Percentiles rank a stretch among this genome's conserved stretches.
These are phyloP conservation scores for Busseola fusca DNA, from an alignment of 2,888 invertebrate species.

Conservation along the genomic window DNA sequence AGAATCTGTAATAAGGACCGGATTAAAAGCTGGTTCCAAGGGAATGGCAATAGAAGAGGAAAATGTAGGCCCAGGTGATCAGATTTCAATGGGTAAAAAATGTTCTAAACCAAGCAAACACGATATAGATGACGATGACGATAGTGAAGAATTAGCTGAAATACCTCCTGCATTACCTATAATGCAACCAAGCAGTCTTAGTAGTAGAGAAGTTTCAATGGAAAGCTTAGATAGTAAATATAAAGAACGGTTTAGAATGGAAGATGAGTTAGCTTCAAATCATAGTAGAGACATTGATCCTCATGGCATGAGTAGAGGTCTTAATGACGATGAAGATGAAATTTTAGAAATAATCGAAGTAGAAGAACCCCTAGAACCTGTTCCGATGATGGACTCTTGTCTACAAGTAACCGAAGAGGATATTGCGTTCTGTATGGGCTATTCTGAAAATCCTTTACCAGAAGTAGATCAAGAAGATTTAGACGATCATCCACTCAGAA, in stretches of 20 bases:
- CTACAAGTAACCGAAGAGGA: slow-evolving; percentile 98
- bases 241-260: slow-evolving; percentile 91
- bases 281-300: slow-evolving; percentile 88
- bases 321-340: slow-evolving; percentile 89
- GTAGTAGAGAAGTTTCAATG: slow-evolving; percentile 94
- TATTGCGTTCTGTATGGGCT: slow-evolving; percentile 95
- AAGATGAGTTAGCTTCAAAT: slow-evolving; percentile 88
- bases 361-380: slow-evolving; percentile 94
- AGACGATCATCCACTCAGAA: slow-evolving; percentile 95
- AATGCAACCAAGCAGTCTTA: slow-evolving; percentile 92
- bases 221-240: slow-evolving; percentile 94
- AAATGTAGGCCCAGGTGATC: slow-evolving; percentile 79
- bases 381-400: slow-evolving; percentile 95
- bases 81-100: slow-evolving; percentile 71
- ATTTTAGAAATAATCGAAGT: slow-evolving; percentile 94
- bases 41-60: slow-evolving; percentile 87
- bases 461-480: slow-evolving; percentile 92
- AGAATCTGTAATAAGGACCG: slow-evolving; percentile 90
- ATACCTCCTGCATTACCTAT: slow-evolving; percentile 94
- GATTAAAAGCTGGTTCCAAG: slow-evolving; percentile 88
- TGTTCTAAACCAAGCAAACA: slow-evolving; percentile 80
- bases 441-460: slow-evolving; percentile 91
- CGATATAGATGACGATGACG: slow-evolving; percentile 91
- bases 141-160: slow-evolving; percentile 94
- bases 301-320: slow-evolving; percentile 85